Percentiles rank a stretch among this genome's conserved stretches.
Conservation (phyloP, 2,113 vertebrate species). For the Phoxinus phoxinus region DNA sequence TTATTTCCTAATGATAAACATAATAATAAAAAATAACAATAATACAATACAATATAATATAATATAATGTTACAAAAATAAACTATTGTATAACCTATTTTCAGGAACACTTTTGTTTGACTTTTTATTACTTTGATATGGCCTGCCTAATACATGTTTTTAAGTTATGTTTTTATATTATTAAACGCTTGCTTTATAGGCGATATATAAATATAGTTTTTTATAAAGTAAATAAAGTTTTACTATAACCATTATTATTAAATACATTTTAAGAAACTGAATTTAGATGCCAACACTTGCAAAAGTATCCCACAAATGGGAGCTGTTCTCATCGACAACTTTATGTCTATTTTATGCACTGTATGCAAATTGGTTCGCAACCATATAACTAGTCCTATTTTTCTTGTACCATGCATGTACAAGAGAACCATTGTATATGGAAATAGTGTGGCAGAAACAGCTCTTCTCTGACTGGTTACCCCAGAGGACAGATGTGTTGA, state of each 20-base stretch:
- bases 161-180: neutral
- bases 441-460: neutral
- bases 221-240: neutral
- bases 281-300: neutral
- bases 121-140: neutral
- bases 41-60: neutral
- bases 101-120: neutral
- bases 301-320: neutral
- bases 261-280: neutral
- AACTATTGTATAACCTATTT: neutral
- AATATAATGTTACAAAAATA: neutral
- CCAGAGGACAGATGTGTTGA: slow-evolving; percentile 18
- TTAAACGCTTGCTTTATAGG: neutral
- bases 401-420: neutral
- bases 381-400: neutral
- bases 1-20: neutral
- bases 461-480: neutral
- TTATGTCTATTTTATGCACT: neutral
- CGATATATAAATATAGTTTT: neutral
- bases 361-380: neutral
- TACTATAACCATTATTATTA: neutral
- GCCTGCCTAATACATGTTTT: too few species aligned
- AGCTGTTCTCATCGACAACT: neutral
- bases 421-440: neutral
- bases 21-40: neutral